These are phyloP conservation scores for Stratiomys singularior DNA, from an alignment of 2,888 invertebrate genomes.

Conservation along the genomic window DNA sequence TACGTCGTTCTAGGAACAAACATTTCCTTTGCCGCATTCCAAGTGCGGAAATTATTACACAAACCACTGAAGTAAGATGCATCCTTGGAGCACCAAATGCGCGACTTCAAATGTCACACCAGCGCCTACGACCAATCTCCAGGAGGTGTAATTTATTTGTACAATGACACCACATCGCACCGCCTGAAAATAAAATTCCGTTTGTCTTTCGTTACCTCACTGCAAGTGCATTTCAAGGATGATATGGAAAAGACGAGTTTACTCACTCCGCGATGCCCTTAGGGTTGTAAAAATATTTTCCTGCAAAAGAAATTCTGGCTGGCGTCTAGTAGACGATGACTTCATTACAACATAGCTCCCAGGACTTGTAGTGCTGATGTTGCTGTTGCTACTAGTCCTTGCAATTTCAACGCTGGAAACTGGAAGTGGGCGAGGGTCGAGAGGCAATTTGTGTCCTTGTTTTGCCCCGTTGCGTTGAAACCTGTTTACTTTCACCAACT, in stretches of 20 bases:
- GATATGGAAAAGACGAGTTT: background rate
- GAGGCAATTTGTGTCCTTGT: no score
- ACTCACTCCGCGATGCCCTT: background rate
- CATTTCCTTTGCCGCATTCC: background rate
- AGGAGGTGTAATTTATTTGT: constrained; percentile 10
- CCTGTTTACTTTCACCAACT: no score
- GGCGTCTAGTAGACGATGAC: background rate
- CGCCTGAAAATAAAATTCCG: background rate
- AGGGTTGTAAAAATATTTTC: background rate
- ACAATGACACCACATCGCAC: background rate
- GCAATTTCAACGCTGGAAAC: no score
- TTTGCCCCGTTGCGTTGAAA: no score
- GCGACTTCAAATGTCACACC: background rate
- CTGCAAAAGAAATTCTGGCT: background rate
- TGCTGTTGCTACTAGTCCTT: no score
- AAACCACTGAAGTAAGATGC: background rate
- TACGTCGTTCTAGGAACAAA: background rate
- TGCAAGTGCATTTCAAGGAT: background rate
- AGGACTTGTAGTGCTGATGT: no score
- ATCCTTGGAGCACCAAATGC: background rate
- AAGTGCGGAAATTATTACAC: constrained; percentile 18
- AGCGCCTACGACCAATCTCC: background rate
- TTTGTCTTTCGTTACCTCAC: background rate
- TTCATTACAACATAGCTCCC: background rate
- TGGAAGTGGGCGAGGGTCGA: no score